phyloP scores from a whole-genome alignment of 1,140 invertebrate species.

The Procambarus virginalis region DNA sequence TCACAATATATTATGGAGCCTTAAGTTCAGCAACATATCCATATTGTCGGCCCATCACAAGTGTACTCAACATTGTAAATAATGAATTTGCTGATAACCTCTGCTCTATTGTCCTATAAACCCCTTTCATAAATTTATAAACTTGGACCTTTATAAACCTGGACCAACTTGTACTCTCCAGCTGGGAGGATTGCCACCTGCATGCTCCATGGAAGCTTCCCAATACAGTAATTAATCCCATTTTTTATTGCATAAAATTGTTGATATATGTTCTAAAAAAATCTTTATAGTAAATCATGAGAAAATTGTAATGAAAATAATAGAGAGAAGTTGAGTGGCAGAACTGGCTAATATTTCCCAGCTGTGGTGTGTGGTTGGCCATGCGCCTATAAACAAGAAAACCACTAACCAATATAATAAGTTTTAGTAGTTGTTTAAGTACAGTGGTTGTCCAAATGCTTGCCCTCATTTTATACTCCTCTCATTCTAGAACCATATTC shows the following conservation, averaged over 20 bases:
- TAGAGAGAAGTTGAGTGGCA: not conserved
- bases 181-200: not conserved
- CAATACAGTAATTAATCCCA: not conserved
- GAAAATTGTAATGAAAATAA: not conserved
- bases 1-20: not conserved
- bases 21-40: not conserved
- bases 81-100: not conserved
- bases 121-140: not conserved
- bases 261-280: not conserved
- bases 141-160: not conserved
- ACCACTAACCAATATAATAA: slow-evolving; percentile 35
- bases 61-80: not conserved
- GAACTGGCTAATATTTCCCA: not conserved
- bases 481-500: slow-evolving; percentile 15
- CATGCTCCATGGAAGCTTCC: not conserved
- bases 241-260: not conserved
- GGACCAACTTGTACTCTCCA: not conserved
- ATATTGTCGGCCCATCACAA: not conserved
- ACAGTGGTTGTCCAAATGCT: slow-evolving; percentile 29
- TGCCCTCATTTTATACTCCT: slow-evolving; percentile 18
- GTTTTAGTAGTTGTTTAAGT: slow-evolving; percentile 22
- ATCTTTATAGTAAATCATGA: not conserved
- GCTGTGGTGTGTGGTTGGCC: slow-evolving; percentile 8
- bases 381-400: slow-evolving; percentile 6
- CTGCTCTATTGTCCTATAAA: not conserved